Conservation (phyloP, 2,888 invertebrate species). For the Cantharis rustica region DNA sequence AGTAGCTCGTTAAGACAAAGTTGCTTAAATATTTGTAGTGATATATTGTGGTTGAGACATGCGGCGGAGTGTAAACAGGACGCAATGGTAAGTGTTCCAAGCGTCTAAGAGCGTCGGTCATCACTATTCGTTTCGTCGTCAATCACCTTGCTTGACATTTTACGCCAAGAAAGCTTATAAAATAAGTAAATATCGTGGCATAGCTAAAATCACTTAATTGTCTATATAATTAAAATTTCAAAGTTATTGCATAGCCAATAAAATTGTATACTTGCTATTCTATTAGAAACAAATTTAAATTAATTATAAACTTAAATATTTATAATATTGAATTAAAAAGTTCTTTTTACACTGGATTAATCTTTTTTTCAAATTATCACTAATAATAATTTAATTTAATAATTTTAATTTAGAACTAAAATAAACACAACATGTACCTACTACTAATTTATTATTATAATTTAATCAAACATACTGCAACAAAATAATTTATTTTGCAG, state of each 20-base stretch:
- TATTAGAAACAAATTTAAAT: too few species aligned
- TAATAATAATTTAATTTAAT: too few species aligned
- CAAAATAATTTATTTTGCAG: too few species aligned
- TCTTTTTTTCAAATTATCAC: too few species aligned
- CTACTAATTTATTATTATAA: too few species aligned
- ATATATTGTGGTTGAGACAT: conserved; percentile 32
- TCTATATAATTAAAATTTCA: not conserved
- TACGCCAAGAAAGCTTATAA: not conserved
- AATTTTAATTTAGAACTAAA: too few species aligned
- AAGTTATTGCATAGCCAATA: not conserved
- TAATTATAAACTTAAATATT: too few species aligned
- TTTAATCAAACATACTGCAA: too few species aligned
- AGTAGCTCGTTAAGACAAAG: conserved; percentile 36
- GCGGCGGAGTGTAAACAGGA: conserved; percentile 34
- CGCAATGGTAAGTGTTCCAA: conserved; percentile 20
- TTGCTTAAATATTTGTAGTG: conserved; percentile 35
- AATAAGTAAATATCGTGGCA: not conserved
- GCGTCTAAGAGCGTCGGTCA: conserved; percentile 30
- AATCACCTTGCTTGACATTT: conserved; percentile 15
- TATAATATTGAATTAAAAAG: too few species aligned
- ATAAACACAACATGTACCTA: too few species aligned
- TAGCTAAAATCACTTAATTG: not conserved
- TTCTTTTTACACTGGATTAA: too few species aligned
- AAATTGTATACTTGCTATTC: not conserved
- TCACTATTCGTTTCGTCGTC: conserved; percentile 25